A percentile compares a stretch with the other conserved stretches of the same genome.
Conservation (phyloP, 2,797 vertebrate species). For the Harpagifer antarcticus region DNA sequence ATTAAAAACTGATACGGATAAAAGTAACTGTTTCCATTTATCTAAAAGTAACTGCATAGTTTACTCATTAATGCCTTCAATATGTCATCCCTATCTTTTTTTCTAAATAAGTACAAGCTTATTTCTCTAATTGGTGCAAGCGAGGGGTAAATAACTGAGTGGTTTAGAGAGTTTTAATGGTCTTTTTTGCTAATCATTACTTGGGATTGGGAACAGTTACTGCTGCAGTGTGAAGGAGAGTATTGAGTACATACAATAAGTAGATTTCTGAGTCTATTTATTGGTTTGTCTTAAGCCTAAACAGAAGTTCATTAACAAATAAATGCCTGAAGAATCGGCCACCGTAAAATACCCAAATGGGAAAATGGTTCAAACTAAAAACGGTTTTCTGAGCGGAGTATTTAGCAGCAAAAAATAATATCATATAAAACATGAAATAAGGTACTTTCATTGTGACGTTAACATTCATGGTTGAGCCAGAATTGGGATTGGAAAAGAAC, state of each 20-base stretch:
- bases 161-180: background rate
- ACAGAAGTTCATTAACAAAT: slow-evolving; percentile 6
- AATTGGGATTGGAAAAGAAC: background rate
- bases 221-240: background rate
- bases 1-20: no score
- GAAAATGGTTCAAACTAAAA: slow-evolving; percentile 5
- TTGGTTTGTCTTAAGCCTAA: slow-evolving; percentile 12
- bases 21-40: background rate
- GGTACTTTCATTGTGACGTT: background rate
- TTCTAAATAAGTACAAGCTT: no score
- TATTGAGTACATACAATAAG: slow-evolving; percentile 9
- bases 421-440: no score
- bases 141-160: background rate
- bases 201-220: background rate
- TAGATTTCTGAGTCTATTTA: background rate
- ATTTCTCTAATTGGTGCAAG: background rate
- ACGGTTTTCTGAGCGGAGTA: background rate
- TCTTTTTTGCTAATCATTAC: background rate
- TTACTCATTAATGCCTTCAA: background rate
- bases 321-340: slow-evolving; percentile 3
- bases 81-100: background rate
- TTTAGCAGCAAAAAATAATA: background rate
- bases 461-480: background rate
- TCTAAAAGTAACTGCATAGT: background rate
- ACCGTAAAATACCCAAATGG: background rate